Evolutionary conservation across 2,888 invertebrate species (phyloP), one percentile per base, ranked within the genome.

Genomic region (Beris chalybata): DNA sequence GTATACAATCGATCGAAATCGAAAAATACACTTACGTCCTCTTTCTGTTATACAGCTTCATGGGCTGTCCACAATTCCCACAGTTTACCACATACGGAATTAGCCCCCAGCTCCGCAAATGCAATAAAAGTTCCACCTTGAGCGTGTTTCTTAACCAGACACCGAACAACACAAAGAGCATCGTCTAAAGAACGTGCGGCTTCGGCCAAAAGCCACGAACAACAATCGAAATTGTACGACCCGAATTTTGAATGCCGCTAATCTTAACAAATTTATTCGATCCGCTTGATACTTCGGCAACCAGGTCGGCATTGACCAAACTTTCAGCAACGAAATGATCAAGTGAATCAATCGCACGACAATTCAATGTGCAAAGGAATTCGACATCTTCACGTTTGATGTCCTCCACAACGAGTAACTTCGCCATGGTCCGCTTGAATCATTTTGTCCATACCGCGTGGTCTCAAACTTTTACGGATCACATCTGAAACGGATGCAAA

Each of bases 401-500:
- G 77, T 99, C 98, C 81, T 96, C 97, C 61, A 99, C 89, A 1
- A 98, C 97, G 90, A 99, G 91, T 64, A 97, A 99, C 99, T 84
- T 98, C 98, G 6, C 98, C 98, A 83, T 95, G 97, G 44, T 89
- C 89, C 44, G 95, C 85, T 85, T 99, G 98, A 75, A 99, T 99
- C 99, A 99, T 99, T 87, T 99, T 99, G 79, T 99, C 99, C 99
- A 99, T 99, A 70, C 99, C 98, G 73, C 95, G 87, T 22, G 99
- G 99, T 4, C 99, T 99, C 81, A 99, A 85, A 83, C 97, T 97
- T 12, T 99, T 99, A 69, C 98, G 90, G 76, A 99, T 94, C 12
- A 98, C 97, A 93, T 97, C 95, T 71, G 97, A 93, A 64, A 99
- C 97, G 83, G 98, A 97, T 97, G 82, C 69, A 87, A 84, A 56